phyloP scores from a whole-genome alignment of 2,797 vertebrate species.

The Remorina albescens region DNA sequence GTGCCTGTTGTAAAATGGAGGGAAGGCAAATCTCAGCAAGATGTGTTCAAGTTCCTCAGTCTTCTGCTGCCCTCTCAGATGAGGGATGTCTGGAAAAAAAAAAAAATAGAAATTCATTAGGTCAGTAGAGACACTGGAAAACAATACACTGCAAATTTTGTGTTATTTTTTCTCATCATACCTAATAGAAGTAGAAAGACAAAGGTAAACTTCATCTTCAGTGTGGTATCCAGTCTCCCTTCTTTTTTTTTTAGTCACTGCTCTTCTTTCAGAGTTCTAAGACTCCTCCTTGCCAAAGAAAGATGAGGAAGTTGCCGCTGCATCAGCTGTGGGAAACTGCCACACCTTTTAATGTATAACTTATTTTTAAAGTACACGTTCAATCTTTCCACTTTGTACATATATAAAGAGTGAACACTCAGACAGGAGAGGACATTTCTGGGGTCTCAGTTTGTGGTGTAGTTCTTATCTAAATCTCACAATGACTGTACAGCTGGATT shows the following conservation, averaged over 20 bases:
- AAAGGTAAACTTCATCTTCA: conserved; percentile 76
- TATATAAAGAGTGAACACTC: neutral
- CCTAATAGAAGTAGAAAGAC: conserved; percentile 69
- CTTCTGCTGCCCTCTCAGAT: conserved; percentile 61
- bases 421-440: neutral
- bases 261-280: conserved; percentile 29
- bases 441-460: neutral
- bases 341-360: neutral
- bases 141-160: neutral
- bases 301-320: conserved; percentile 61
- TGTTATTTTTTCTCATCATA: conserved; percentile 26
- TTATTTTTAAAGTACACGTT: neutral
- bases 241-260: neutral
- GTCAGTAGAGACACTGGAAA: neutral
- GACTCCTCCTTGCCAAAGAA: conserved; percentile 40
- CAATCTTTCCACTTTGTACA: neutral
- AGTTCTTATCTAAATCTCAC: no score
- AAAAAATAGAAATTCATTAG: conserved; percentile 31
- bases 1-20: conserved; percentile 65
- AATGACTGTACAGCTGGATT: neutral
- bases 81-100: conserved; percentile 68
- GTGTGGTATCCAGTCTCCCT: conserved; percentile 2
- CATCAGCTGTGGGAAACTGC: conserved; percentile 20
- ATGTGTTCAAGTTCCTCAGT: conserved; percentile 61
- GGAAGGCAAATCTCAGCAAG: conserved; percentile 67